A percentile compares a stretch with the other conserved stretches of the same genome.
Conservation (phyloP, 2,888 invertebrate genomes). For the Leucophora obtusa region DNA sequence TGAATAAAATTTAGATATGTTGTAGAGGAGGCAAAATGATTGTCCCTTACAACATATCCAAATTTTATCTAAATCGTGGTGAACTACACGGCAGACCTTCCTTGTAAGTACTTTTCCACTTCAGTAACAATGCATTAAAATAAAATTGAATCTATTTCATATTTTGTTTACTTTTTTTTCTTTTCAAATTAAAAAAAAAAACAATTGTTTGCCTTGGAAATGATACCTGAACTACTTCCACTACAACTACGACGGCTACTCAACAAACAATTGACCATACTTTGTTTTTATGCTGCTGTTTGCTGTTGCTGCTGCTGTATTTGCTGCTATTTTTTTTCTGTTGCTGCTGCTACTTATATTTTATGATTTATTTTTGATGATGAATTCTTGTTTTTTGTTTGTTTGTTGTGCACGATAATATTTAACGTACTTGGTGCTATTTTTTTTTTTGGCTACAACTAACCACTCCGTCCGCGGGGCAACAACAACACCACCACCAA, state of each 20-base stretch:
- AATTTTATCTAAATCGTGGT: too few species aligned
- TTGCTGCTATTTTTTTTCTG: conserved; percentile 1
- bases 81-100: too few species aligned
- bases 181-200: conserved; percentile 25
- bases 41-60: too few species aligned
- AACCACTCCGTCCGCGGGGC: conserved; percentile 8
- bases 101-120: conserved; percentile 11
- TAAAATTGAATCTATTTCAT: conserved; percentile 32
- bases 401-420: conserved; percentile 11
- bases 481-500: conserved; percentile 26
- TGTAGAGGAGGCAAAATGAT: too few species aligned
- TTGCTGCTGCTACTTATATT: conserved; percentile 17
- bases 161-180: conserved; percentile 29
- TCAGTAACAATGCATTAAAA: conserved; percentile 25
- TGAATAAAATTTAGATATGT: too few species aligned
- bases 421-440: conserved; percentile 24
- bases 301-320: conserved; percentile 5
- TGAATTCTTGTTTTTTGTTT: conserved; percentile 29
- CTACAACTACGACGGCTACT: conserved; percentile 8
- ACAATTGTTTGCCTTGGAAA: conserved; percentile 38
- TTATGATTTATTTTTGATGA: conserved; percentile 32
- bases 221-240: conserved; percentile 46
- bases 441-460: conserved; percentile 21
- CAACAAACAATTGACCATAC: conserved; percentile 37
- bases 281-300: conserved; percentile 20